Evolutionary conservation across 1,140 invertebrate genomes (phyloP).

Genomic region (Palaemon carinicauda): DNA sequence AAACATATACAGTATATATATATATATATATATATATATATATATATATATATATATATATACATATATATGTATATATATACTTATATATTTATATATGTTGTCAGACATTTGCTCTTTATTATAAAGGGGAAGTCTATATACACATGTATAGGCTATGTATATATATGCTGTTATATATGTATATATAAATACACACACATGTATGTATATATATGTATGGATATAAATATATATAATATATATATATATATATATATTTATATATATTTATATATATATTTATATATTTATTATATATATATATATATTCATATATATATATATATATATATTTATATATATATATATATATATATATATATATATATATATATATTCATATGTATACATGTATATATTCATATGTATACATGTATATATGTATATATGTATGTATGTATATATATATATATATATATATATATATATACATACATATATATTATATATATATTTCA

Average conservation of each 20-base stretch:
- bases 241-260: not conserved
- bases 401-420: not conserved
- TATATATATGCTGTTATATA: not conserved
- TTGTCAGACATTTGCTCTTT: no score
- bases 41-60: no score
- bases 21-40: no score
- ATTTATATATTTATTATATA: not conserved
- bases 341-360: not conserved
- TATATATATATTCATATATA: not conserved
- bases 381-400: no score
- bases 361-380: not conserved
- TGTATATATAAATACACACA: not conserved
- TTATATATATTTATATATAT: not conserved
- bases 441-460: not conserved
- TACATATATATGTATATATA: no score
- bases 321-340: not conserved
- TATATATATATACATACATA: not conserved
- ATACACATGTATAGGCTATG: not conserved
- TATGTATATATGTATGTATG: not conserved
- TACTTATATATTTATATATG: no score
- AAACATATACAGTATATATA: no score
- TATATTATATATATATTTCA: not conserved
- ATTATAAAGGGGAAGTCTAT: no score
- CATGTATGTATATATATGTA: not conserved
- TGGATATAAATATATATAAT: slow-evolving; percentile 12